phyloP scores from a whole-genome alignment of 2,113 vertebrate species.

The Ageneiosus marmoratus region DNA sequence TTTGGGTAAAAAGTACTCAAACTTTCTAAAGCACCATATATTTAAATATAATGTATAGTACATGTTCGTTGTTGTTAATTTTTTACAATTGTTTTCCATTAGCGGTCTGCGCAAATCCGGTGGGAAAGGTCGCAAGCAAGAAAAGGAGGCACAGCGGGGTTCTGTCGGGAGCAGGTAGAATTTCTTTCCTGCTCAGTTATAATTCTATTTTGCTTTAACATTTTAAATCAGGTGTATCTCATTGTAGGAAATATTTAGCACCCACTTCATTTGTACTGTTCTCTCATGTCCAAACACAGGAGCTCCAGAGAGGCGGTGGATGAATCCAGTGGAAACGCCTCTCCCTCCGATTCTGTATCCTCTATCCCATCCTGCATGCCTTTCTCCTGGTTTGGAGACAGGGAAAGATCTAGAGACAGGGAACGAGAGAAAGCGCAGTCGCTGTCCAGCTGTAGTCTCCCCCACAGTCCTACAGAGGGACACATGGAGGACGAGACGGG shows the following conservation, averaged over 20 bases:
- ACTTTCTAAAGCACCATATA: neutral
- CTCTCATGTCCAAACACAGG: constrained; percentile 55
- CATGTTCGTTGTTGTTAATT: neutral
- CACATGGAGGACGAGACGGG: constrained; percentile 68
- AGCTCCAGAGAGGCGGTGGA: constrained; percentile 79
- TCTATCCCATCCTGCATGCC: constrained; percentile 86
- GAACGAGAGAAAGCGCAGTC: constrained; percentile 62
- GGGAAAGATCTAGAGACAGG: constrained; percentile 70
- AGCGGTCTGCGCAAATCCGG: constrained; percentile 86
- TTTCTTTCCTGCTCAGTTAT: neutral
- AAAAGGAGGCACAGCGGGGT: constrained; percentile 73
- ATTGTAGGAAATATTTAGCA: neutral
- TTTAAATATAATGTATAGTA: neutral
- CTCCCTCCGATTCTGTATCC: constrained; percentile 78
- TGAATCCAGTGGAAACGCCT: constrained; percentile 70
- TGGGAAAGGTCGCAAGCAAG: constrained; percentile 78
- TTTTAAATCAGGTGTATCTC: neutral
- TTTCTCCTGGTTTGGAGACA: constrained; percentile 87
- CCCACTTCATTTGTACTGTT: neutral
- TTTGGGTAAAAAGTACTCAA: constrained; percentile 74
- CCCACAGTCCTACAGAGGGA: constrained; percentile 72
- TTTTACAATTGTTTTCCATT: neutral
- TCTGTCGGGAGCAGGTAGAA: constrained; percentile 78
- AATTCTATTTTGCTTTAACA: neutral
- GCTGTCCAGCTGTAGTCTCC: constrained; percentile 77